Evolutionary conservation across 2,888 invertebrate genomes (phyloP).

Genomic region (Anthophora plumipes): DNA sequence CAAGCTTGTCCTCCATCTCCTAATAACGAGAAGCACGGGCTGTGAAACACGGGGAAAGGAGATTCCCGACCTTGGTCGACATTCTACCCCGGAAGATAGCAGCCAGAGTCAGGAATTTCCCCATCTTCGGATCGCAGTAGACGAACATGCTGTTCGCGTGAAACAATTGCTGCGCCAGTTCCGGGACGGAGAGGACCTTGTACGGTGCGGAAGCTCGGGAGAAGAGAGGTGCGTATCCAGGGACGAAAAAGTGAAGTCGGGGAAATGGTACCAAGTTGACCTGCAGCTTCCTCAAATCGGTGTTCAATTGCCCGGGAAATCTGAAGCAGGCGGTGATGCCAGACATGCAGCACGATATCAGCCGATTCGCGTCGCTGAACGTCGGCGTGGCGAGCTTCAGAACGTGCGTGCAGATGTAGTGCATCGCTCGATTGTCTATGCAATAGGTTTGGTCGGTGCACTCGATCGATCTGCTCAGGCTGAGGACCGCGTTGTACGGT

Average conservation of each 20-base stretch:
- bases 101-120: slow-evolving; percentile 89
- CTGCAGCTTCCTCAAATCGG: slow-evolving; percentile 94
- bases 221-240: slow-evolving; percentile 91
- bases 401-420: slow-evolving; percentile 95
- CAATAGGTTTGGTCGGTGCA: slow-evolving; percentile 95
- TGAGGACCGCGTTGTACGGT: slow-evolving; percentile 95
- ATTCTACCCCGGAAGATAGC: slow-evolving; percentile 89
- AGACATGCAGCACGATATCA: slow-evolving; percentile 87
- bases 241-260: slow-evolving; percentile 94
- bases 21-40: too few relatives aligned
- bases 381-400: slow-evolving; percentile 94
- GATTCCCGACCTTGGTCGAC: slow-evolving; percentile 83
- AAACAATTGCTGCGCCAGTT: slow-evolving; percentile 91
- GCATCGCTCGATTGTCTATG: slow-evolving; percentile 95
- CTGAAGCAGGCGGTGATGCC: slow-evolving; percentile 78
- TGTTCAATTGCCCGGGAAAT: slow-evolving; percentile 97
- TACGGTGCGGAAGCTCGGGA: slow-evolving; percentile 86
- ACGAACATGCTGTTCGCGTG: slow-evolving; percentile 91
- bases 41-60: too few relatives aligned
- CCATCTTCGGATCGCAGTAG: slow-evolving; percentile 89
- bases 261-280: slow-evolving; percentile 98
- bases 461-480: slow-evolving; percentile 93
- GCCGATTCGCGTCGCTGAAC: slow-evolving; percentile 95
- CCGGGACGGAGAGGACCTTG: slow-evolving; percentile 87
- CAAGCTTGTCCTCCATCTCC: too few relatives aligned